Percentiles rank a stretch among this genome's conserved stretches.
Conservation (phyloP, 2,113 vertebrate genomes). For the Pedionomus torquatus region DNA sequence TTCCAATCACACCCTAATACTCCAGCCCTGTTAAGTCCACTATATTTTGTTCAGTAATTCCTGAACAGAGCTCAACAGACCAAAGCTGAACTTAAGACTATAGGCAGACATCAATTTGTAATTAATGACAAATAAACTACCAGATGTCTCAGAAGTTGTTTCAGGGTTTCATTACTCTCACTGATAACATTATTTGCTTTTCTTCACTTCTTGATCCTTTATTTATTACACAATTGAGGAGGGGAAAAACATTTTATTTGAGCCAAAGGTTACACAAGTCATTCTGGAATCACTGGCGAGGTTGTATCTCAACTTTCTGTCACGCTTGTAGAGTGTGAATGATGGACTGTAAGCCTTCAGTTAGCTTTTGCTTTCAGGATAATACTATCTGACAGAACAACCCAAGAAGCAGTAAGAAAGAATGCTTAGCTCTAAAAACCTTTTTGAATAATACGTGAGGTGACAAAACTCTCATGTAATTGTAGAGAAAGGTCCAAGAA, state of each 20-base stretch:
- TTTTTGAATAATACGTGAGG: not conserved
- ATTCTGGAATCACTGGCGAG: not conserved
- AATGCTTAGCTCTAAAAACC: not conserved
- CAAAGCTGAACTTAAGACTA: not conserved
- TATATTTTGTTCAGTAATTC: not conserved
- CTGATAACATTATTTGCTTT: constrained; percentile 20
- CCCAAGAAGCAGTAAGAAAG: not conserved
- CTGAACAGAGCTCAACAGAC: not conserved
- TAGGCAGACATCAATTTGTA: not conserved
- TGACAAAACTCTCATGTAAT: not conserved
- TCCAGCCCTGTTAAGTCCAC: not conserved
- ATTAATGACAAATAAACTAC: not conserved
- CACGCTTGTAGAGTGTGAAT: not conserved
- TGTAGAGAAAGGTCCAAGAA: not conserved
- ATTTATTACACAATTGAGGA: not conserved
- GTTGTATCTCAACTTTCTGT: not conserved
- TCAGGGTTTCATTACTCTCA: not conserved
- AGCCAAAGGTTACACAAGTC: not conserved
- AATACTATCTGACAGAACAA: not conserved
- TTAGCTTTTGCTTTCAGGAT: not conserved
- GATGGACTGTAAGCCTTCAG: not conserved
- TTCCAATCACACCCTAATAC: not conserved
- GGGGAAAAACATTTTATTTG: not conserved
- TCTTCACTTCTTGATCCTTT: not conserved
- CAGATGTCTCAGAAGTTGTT: not conserved